phyloP scores from a whole-genome alignment of 2,113 vertebrate species.

The Tricholaema leucomelas region DNA sequence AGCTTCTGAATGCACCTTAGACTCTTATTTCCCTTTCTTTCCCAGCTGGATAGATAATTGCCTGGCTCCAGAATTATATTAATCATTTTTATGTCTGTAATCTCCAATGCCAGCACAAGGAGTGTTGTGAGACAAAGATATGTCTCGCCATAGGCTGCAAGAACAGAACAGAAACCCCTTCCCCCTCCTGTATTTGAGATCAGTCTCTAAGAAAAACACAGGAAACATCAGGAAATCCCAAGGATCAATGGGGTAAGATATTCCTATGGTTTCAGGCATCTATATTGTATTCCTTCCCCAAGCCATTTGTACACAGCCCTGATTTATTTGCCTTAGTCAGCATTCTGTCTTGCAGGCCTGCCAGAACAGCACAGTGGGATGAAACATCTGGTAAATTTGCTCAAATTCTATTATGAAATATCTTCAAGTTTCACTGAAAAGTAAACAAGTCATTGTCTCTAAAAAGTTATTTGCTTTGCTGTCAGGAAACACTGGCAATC shows the following conservation, averaged over 20 bases:
- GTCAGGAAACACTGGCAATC: conserved; percentile 19
- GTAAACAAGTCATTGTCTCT: conserved; percentile 73
- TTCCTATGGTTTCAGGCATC: conserved; percentile 14
- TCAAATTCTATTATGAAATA: conserved; percentile 73
- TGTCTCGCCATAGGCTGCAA: conserved; percentile 5
- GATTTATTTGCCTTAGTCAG: conserved; percentile 73
- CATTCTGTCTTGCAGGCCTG: conserved; percentile 60
- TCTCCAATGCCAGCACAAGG: not conserved
- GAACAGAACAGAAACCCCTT: conserved; percentile 22
- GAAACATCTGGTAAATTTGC: conserved; percentile 76
- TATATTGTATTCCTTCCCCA: conserved; percentile 50
- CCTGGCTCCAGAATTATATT: conserved; percentile 43
- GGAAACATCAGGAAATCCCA: conserved; percentile 46
- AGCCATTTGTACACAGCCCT: conserved; percentile 44
- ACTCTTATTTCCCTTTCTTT: conserved; percentile 37
- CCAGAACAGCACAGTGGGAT: conserved; percentile 66
- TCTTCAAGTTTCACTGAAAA: conserved; percentile 68
- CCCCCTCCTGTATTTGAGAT: conserved; percentile 16
- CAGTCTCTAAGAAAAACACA: conserved; percentile 32
- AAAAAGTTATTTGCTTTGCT: conserved; percentile 56
- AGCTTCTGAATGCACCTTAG: conserved; percentile 15
- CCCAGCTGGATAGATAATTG: conserved; percentile 52
- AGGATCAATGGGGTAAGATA: conserved; percentile 43
- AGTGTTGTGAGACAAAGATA: not conserved
- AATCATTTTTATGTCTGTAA: conserved; percentile 48